A percentile compares a stretch with the other conserved stretches of the same genome.
These are phyloP conservation scores for Tipula confusa DNA, from an alignment of 2,888 invertebrate species.

Conservation along the genomic window DNA sequence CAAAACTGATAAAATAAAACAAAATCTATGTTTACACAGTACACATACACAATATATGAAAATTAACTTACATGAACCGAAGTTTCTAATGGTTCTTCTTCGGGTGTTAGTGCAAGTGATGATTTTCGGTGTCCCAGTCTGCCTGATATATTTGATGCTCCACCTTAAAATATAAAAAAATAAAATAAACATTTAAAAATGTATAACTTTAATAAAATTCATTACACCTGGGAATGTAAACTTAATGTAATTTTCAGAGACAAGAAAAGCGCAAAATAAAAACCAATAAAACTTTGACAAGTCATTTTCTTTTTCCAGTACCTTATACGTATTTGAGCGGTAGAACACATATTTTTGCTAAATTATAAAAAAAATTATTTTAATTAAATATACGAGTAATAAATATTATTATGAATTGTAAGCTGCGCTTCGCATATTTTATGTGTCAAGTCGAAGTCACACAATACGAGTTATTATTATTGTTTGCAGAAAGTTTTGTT, in stretches of 20 bases:
- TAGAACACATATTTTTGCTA: neutral
- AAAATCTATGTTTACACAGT: too few species aligned
- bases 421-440: neutral
- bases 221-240: neutral
- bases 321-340: neutral
- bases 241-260: neutral
- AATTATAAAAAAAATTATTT: neutral
- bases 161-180: conserved; percentile 43
- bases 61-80: conserved; percentile 59
- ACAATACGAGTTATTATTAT: neutral
- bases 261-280: neutral
- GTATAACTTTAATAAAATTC: neutral
- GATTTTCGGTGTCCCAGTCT: conserved; percentile 61
- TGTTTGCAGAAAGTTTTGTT: neutral
- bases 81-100: conserved; percentile 65
- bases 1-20: too few species aligned
- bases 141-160: conserved; percentile 58
- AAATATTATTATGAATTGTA: too few species aligned
- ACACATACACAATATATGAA: too few species aligned
- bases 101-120: conserved; percentile 65
- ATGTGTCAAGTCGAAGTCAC: neutral
- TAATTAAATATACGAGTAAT: neutral
- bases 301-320: neutral
- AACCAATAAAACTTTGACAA: neutral
- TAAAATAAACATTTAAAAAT: neutral